Percentiles rank a stretch among this genome's conserved stretches.
Conservation (phyloP, 1,140 invertebrate species). For the Reticulitermes speratus region DNA sequence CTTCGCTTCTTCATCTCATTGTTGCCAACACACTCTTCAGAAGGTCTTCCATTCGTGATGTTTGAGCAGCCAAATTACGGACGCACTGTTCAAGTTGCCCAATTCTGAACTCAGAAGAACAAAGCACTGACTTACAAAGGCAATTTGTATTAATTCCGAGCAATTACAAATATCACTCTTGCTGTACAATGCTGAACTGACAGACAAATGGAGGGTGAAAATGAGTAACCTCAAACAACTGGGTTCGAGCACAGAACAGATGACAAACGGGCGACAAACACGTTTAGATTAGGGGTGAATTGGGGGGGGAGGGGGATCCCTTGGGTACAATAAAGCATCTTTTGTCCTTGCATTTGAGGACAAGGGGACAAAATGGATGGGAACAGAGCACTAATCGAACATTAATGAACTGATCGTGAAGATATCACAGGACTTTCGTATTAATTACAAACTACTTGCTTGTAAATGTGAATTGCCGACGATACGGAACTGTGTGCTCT, state of each 20-base stretch:
- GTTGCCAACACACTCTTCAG: too few relatives aligned
- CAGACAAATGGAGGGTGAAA: background rate
- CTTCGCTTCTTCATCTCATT: too few relatives aligned
- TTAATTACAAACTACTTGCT: background rate
- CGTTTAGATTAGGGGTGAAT: background rate
- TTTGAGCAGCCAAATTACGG: too few relatives aligned
- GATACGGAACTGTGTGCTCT: background rate
- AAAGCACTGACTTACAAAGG: too few relatives aligned
- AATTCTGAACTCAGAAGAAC: too few relatives aligned
- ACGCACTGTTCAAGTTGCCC: too few relatives aligned
- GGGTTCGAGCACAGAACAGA: slow-evolving; percentile 7
- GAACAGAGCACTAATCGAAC: background rate
- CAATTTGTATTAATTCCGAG: background rate
- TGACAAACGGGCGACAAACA: background rate
- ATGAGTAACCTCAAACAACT: slow-evolving; percentile 4
- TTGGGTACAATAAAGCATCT: background rate
- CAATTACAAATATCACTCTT: background rate
- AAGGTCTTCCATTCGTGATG: too few relatives aligned
- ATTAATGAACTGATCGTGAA: background rate
- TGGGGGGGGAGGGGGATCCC: background rate
- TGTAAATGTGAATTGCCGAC: background rate
- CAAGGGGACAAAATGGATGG: background rate
- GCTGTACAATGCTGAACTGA: background rate
- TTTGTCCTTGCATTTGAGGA: background rate
- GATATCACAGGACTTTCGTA: background rate